Percentiles rank a stretch among this genome's conserved stretches.
phyloP scores from a whole-genome alignment of 1,140 invertebrate genomes.

The Dreissena rostriformis region DNA sequence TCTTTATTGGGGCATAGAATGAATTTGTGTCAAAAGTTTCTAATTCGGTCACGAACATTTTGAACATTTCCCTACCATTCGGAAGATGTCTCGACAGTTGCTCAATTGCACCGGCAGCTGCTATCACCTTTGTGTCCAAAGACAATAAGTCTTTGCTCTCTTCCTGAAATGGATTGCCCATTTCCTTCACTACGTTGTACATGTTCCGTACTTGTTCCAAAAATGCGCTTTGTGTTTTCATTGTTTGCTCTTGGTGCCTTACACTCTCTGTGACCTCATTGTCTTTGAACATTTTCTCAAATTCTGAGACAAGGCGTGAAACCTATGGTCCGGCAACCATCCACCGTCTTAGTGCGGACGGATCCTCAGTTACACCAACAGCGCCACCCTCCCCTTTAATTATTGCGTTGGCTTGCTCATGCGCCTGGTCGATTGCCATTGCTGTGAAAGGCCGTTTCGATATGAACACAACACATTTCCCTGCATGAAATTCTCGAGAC shows the following conservation, averaged over 20 bases:
- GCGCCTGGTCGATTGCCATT: constrained; percentile 68
- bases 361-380: constrained; percentile 65
- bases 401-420: constrained; percentile 64
- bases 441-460: constrained; percentile 34
- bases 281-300: constrained; percentile 37
- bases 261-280: not conserved
- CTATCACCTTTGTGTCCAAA: constrained; percentile 54
- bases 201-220: constrained; percentile 45
- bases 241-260: constrained; percentile 43
- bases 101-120: constrained; percentile 32
- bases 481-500: not conserved
- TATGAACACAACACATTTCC: constrained; percentile 12
- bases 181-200: constrained; percentile 21
- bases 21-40: not conserved
- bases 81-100: constrained; percentile 8
- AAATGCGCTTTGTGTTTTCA: constrained; percentile 39
- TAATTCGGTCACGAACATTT: constrained; percentile 30
- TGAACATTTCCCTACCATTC: constrained; percentile 26
- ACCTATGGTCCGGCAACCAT: constrained; percentile 63
- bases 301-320: constrained; percentile 56
- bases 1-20: constrained; percentile 57
- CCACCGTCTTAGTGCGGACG: constrained; percentile 55
- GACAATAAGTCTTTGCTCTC: constrained; percentile 47
- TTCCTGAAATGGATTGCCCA: constrained; percentile 58
- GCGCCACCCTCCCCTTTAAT: constrained; percentile 64